Conservation (phyloP, 2,797 vertebrate species). For the Eleutherodactylus coqui region DNA sequence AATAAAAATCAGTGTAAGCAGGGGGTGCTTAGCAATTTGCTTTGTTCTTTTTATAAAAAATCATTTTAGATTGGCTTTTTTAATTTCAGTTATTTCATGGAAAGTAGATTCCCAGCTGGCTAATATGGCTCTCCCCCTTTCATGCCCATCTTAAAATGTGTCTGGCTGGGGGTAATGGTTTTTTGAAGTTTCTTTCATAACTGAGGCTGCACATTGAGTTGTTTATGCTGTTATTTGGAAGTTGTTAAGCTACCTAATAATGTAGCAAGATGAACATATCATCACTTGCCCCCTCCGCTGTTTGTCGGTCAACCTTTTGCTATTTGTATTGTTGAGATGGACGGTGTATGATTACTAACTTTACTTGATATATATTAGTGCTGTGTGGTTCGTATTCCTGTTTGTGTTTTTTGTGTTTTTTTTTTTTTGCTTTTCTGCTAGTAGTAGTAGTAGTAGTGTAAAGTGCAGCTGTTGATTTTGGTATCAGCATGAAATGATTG, state of each 20-base stretch:
- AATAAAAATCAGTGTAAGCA: conserved; percentile 17
- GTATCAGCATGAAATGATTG: not conserved
- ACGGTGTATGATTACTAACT: not conserved
- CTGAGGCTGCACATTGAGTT: not conserved
- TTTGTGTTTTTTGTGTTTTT: not conserved
- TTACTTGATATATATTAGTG: not conserved
- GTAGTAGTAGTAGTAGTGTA: not conserved
- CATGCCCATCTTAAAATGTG: conserved; percentile 3
- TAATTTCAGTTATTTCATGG: conserved; percentile 34
- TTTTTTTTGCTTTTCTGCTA: not conserved
- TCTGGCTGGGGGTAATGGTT: not conserved
- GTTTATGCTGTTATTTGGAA: not conserved
- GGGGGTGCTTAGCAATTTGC: conserved; percentile 34
- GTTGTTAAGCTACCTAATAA: conserved; percentile 11
- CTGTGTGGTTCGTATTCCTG: not conserved
- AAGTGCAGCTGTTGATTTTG: not conserved
- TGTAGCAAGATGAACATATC: not conserved
- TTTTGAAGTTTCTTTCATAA: conserved; percentile 17
- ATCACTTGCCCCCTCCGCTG: not conserved
- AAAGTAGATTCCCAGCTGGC: conserved; percentile 36
- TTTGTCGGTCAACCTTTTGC: not conserved
- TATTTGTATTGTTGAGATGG: not conserved
- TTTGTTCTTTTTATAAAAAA: conserved; percentile 48
- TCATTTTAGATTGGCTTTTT: conserved; percentile 30
- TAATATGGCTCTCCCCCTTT: conserved; percentile 13